Conservation (phyloP, 1,140 invertebrate genomes). For the Trichomalopsis sarcophagae region DNA sequence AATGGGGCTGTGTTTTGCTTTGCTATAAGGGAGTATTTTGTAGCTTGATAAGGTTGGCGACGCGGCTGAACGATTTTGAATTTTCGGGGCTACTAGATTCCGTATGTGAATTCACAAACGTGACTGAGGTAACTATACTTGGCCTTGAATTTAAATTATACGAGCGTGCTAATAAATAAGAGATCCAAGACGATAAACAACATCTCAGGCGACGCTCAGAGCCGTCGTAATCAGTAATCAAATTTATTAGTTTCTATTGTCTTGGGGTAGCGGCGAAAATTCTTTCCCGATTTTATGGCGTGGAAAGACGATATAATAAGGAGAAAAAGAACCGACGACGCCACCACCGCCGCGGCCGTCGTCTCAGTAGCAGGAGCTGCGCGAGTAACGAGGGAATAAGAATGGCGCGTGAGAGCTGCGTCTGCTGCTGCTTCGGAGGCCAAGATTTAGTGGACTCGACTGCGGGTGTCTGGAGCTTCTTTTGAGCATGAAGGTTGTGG, state of each 20-base stretch:
- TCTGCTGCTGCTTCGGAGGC: constrained; percentile 56
- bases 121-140: too few relatives aligned
- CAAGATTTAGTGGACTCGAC: constrained; percentile 73
- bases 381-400: constrained; percentile 75
- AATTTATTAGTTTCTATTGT: constrained; percentile 77
- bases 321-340: constrained; percentile 62
- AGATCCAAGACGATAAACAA: constrained; percentile 28
- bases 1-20: not conserved
- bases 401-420: constrained; percentile 63
- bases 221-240: constrained; percentile 74
- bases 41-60: not conserved
- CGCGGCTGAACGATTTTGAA: too few relatives aligned
- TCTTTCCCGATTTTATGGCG: constrained; percentile 76
- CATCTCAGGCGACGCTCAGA: not conserved
- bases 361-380: constrained; percentile 68
- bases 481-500: not conserved
- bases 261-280: constrained; percentile 71
- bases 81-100: too few relatives aligned
- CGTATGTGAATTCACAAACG: too few relatives aligned
- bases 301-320: constrained; percentile 77
- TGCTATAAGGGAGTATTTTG: not conserved
- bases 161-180: not conserved
- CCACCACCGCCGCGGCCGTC: not conserved
- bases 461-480: constrained; percentile 69
- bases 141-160: not conserved